Base-by-base conservation (phyloP, 2,797 vertebrate genomes). In the Nasua narica region DNA sequence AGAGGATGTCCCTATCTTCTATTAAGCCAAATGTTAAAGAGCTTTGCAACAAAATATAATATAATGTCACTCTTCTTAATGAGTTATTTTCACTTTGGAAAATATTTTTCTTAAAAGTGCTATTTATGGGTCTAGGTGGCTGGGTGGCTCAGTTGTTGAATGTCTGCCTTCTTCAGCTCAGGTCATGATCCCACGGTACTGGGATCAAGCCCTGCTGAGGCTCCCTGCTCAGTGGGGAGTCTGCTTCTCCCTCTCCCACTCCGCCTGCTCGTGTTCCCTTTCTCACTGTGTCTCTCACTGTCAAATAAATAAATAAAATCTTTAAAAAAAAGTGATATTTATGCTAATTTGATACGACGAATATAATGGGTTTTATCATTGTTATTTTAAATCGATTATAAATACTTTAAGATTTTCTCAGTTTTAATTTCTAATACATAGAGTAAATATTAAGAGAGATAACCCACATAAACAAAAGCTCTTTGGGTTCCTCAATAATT, bases 1-100 rank as follows among this genome's bases (percentile, higher is more conserved):
- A 21, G 56, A 94, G 43, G 87, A 65, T 84, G 37, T 9, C 35
- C n/a, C 35, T 89, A 3, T 87, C 69, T 97, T 83, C 37, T 86
- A 4, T 37, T 88, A 87, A 82, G 11, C 27, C 32, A 91, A 19
- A 78, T 37, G 46, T 83, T 86, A 82, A 89, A 93, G 14, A 67
- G 18, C 65, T 50, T 91, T 69, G 23, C 13, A 82, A 84, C 76
- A 81, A 94, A 92, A 77, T 77, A 2, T 77, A 70, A 86, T 65
- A 2, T 35, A 92, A 1, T 82, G 6, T 16, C 37, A 76, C 4
- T 37, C 48, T 84, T 93, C 48, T 90, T 87, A 77, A 21, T 81
- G 83, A 79, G 77, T 96, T 88, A 83, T 81, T 94, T 92, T 97
- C 60, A 97, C 69, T 95, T 93, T 83, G 10, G 60, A 92, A 94